Conservation (phyloP, 2,113 vertebrate genomes). For the Actenoides hombroni region DNA sequence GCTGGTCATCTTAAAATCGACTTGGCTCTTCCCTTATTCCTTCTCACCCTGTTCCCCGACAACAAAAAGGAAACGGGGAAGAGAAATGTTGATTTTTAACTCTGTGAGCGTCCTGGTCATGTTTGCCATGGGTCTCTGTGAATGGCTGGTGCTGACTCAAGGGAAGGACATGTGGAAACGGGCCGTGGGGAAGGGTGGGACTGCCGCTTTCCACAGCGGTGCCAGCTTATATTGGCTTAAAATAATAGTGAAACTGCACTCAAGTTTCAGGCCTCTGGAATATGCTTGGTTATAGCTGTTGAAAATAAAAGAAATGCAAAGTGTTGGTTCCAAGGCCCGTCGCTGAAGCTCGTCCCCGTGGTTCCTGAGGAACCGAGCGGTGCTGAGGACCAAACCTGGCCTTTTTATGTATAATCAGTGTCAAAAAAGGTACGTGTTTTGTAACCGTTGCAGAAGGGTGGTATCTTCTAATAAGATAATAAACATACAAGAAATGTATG, state of each 20-base stretch:
- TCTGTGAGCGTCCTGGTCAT: background rate
- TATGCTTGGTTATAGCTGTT: background rate
- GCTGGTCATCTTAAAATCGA: background rate
- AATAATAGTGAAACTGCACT: background rate
- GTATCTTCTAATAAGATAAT: background rate
- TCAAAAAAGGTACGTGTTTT: background rate
- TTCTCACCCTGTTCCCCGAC: background rate
- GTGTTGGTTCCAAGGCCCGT: background rate
- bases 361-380: background rate
- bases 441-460: background rate
- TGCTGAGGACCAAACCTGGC: background rate
- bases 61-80: background rate
- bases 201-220: background rate
- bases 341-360: background rate
- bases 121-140: background rate
- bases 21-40: background rate
- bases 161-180: slow-evolving; percentile 2
- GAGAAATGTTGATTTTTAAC: background rate
- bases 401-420: background rate
- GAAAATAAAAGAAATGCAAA: background rate
- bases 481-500: background rate
- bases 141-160: slow-evolving; percentile 37
- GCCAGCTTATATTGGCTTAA: background rate
- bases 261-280: background rate
- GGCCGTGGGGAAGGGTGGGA: slow-evolving; percentile 29